Base-by-base conservation (phyloP, 2,113 vertebrate genomes). In the Bos indicus region DNA sequence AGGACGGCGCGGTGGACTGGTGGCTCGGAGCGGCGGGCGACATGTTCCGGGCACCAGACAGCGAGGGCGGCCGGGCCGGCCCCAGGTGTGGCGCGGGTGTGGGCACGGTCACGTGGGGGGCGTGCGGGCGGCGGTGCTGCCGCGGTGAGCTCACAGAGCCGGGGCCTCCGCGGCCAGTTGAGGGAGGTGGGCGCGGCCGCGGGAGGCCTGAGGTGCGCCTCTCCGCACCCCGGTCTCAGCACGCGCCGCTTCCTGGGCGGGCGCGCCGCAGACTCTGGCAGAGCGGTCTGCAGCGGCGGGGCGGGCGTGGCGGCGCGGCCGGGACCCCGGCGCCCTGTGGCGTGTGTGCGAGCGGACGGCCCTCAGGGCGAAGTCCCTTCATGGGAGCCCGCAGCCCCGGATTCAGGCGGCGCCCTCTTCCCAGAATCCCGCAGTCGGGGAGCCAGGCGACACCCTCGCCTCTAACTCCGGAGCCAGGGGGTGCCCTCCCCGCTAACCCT, bases 21-120 rank as follows among this genome's bases (percentile, higher is more conserved):
- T 36, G 54, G n/a, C 13, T 33, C 23, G 0, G 88, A 98, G 98
- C 98, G 98, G 99, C 97, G 9, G 99, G 95, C 28, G 99, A 99
- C 98, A 99, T 99, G 99, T 99, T 99, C 91, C 99, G 99, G 94
- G 99, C 98, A 0, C 88, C 99, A 33, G 99, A 99, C 7, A 84
- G 60, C 8, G 98, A 97, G 11, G 15, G 97, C 2, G 57, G 97
- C 4, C 99, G 99, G 96, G 97, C 99, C 0, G 99, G 99, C 87
- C 99, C 99, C 84, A 99, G 99, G 99, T 99, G 95, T 98, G 83
- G 54, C 40, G 83, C 4, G 91, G 16, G 28, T 16, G 36, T 12
- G 5, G 62, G 10, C 3, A 17, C 8, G 13, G 67, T 2, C 9
- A 36, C 9, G 59, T 64, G 25, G 1, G 6, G 21, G 15, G 46